These are phyloP conservation scores for Bubo blakistoni DNA, from an alignment of 2,113 vertebrate genomes.

Conservation along the genomic window DNA sequence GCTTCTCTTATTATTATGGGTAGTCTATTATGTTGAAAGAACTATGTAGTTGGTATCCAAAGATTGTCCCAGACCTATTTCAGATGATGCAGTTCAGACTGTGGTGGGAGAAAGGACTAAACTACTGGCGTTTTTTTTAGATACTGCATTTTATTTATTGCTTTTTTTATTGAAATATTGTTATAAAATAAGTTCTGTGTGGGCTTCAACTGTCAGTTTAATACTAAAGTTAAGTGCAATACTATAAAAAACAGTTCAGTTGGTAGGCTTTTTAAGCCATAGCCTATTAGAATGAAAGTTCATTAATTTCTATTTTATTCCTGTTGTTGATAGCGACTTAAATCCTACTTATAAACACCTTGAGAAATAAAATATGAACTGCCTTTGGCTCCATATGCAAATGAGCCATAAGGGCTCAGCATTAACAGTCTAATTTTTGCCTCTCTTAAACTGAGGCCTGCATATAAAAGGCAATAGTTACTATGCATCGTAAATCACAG, in stretches of 20 bases:
- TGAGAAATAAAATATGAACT: background rate
- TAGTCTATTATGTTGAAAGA: background rate
- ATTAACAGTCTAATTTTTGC: background rate
- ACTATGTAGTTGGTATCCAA: background rate
- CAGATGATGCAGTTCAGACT: background rate
- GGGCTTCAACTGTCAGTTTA: background rate
- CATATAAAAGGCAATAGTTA: background rate
- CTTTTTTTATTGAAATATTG: background rate
- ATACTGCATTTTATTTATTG: background rate
- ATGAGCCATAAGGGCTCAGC: background rate
- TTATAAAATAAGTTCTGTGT: background rate
- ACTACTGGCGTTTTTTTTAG: background rate
- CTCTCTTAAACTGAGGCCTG: background rate
- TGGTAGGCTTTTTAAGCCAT: background rate
- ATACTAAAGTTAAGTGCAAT: slow-evolving; percentile 24
- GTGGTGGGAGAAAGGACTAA: background rate
- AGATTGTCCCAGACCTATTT: background rate
- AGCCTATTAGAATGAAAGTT: background rate
- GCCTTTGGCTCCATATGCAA: background rate
- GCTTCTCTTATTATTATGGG: background rate
- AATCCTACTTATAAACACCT: background rate
- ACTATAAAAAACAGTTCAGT: background rate
- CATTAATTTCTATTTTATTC: background rate
- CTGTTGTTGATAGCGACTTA: background rate
- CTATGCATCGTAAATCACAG: background rate